A percentile compares a stretch with the other conserved stretches of the same genome.
phyloP scores from a whole-genome alignment of 2,888 invertebrate species.

The Megamerina dolium region DNA sequence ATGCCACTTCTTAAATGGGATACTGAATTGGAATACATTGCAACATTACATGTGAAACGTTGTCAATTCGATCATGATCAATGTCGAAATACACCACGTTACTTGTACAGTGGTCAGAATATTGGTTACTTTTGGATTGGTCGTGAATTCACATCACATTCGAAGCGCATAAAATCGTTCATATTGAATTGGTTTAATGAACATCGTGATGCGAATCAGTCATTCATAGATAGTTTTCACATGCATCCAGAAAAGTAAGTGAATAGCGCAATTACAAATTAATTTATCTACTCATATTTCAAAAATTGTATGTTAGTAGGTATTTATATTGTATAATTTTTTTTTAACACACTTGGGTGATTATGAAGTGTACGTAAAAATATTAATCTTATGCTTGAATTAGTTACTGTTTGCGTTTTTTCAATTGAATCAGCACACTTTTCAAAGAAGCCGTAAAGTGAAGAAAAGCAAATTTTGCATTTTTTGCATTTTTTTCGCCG shows the following conservation, averaged over 20 bases:
- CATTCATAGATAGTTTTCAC: constrained; percentile 34
- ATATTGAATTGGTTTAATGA: constrained; percentile 44
- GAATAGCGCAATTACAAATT: background rate
- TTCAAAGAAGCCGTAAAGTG: too few relatives aligned
- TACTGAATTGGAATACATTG: constrained; percentile 38
- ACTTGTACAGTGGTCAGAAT: constrained; percentile 41
- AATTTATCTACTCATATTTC: too few relatives aligned
- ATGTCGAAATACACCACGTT: constrained; percentile 41
- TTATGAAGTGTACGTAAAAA: background rate
- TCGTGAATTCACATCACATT: constrained; percentile 42
- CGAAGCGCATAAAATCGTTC: constrained; percentile 41
- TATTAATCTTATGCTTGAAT: too few relatives aligned
- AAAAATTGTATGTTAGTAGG: too few relatives aligned
- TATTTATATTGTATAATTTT: too few relatives aligned
- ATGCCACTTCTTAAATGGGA: constrained; percentile 45
- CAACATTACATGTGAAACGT: constrained; percentile 38
- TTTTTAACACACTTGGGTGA: too few relatives aligned
- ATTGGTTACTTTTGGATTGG: constrained; percentile 43
- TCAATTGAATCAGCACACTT: too few relatives aligned
- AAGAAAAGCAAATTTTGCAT: too few relatives aligned
- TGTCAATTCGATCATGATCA: constrained; percentile 41
- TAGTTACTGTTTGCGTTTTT: too few relatives aligned
- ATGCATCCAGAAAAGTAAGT: constrained; percentile 37
- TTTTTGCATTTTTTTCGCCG: too few relatives aligned
- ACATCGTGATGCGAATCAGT: constrained; percentile 40